Conservation (phyloP, 2,113 vertebrate genomes). For the Dolichotis patagonum region DNA sequence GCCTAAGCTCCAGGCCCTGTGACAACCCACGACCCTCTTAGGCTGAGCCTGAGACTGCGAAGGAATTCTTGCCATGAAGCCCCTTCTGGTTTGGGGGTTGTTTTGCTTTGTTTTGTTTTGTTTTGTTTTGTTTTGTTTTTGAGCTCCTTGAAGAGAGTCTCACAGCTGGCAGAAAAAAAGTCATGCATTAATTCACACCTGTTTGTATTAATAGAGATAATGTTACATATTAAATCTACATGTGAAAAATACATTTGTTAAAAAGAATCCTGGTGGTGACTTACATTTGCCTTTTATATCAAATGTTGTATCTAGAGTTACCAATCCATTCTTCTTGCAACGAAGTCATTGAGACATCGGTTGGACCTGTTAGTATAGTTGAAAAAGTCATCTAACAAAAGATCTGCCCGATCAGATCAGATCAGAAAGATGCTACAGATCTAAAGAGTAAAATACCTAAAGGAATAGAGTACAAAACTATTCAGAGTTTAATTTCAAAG, state of each 20-base stretch:
- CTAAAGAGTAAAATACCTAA: slow-evolving; percentile 16
- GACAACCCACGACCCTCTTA: too few species aligned
- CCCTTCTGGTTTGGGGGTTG: too few species aligned
- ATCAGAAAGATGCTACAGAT: background rate
- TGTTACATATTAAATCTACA: background rate
- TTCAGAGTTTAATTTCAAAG: background rate
- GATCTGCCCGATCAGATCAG: background rate
- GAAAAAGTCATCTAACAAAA: background rate
- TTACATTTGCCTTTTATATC: background rate
- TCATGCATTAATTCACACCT: background rate
- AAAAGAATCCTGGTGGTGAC: background rate
- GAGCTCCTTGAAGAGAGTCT: background rate
- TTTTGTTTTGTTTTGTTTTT: background rate
- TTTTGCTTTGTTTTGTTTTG: too few species aligned
- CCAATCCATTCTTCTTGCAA: background rate
- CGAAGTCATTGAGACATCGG: background rate
- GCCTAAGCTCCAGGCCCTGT: fast-evolving
- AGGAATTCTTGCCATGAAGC: background rate
- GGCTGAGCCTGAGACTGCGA: fast-evolving
- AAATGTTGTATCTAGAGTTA: background rate
- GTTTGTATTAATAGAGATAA: background rate
- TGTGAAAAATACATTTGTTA: background rate
- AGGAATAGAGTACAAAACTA: background rate
- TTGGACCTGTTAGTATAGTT: background rate
- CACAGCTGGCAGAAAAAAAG: background rate